Percentiles rank a stretch among this genome's conserved stretches.
Conservation (phyloP, 2,888 invertebrate species). For the Spisula solida region DNA sequence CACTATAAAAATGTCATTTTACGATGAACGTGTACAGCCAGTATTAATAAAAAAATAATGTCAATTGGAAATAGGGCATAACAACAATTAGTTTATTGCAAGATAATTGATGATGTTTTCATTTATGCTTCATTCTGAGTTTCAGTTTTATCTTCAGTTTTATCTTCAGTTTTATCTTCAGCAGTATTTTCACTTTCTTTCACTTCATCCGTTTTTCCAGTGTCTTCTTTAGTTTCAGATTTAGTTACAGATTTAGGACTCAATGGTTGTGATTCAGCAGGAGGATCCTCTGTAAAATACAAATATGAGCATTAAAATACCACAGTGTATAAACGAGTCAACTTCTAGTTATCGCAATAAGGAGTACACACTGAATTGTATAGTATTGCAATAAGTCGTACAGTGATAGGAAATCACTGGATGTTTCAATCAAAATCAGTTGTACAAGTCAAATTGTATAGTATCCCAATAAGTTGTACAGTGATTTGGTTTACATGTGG, state of each 20-base stretch:
- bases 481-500: too few species aligned
- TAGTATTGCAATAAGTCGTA: neutral
- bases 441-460: too few species aligned
- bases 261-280: neutral
- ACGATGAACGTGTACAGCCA: too few species aligned
- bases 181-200: neutral
- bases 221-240: too few species aligned
- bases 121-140: slow-evolving; percentile 4
- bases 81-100: neutral
- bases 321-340: too few species aligned
- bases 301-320: neutral
- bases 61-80: neutral
- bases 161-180: neutral
- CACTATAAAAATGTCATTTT: too few species aligned
- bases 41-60: neutral
- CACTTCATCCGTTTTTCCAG: too few species aligned
- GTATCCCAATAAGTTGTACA: too few species aligned
- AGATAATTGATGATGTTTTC: neutral
- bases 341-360: too few species aligned
- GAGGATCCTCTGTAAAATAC: neutral
- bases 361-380: too few species aligned
- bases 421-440: too few species aligned
- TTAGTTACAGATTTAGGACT: neutral
- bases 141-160: neutral
- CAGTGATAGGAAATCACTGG: too few species aligned